Conservation (phyloP, 2,113 vertebrate genomes). For the Accipiter virgatus region DNA sequence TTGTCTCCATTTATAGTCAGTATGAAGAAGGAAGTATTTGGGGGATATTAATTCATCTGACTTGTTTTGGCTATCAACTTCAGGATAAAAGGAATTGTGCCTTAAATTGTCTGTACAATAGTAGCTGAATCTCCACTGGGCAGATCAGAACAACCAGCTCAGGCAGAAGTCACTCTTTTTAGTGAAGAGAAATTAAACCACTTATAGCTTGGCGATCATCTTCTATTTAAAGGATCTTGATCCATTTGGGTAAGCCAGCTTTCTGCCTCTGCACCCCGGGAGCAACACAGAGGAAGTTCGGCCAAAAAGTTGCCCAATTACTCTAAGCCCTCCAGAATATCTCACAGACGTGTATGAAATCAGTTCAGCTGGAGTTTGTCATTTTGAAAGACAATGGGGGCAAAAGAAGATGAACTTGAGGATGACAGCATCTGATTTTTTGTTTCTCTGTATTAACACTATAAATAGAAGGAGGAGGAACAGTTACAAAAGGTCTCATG, state of each 20-base stretch:
- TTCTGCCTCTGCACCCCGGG: not conserved
- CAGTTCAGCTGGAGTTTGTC: not conserved
- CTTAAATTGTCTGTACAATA: not conserved
- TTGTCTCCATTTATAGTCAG: not conserved
- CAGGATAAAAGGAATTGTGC: not conserved
- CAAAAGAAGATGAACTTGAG: not conserved
- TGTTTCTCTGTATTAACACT: not conserved
- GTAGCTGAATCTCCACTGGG: not conserved
- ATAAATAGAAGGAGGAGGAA: not conserved
- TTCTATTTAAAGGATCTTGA: not conserved
- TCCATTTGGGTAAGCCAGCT: not conserved
- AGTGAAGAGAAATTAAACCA: not conserved
- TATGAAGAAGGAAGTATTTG: not conserved
- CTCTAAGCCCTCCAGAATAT: not conserved
- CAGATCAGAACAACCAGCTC: not conserved
- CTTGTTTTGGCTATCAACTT: not conserved
- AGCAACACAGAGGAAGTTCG: not conserved
- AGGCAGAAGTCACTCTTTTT: not conserved
- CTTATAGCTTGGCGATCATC: rapidly evolving
- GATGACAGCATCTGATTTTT: not conserved
- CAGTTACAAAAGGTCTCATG: not conserved
- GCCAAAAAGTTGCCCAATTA: not conserved
- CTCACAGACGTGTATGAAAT: not conserved
- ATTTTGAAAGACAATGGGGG: not conserved
- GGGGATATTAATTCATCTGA: not conserved